Evolutionary conservation across 1,140 invertebrate species (phyloP).

Genomic region (Ceratosolen solmsi): DNA sequence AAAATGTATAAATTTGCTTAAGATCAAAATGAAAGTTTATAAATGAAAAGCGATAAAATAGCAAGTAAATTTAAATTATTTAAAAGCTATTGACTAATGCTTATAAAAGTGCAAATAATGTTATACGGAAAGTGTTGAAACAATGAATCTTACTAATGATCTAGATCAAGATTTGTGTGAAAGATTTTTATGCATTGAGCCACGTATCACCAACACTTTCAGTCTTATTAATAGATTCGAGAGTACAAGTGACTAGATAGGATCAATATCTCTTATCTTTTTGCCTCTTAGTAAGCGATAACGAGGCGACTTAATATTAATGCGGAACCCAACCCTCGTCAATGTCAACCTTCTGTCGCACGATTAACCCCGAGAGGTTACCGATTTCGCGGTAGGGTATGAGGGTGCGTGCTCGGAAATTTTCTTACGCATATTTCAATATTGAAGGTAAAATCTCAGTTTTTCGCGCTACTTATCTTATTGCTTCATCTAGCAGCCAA

Average conservation of each 20-base stretch:
- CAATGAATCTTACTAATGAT: neutral
- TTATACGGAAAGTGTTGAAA: neutral
- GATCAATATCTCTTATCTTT: neutral
- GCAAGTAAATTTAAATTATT: too few species aligned
- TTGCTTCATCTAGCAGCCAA: constrained; percentile 17
- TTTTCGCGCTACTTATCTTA: neutral
- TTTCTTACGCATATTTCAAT: constrained; percentile 17
- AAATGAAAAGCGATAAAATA: too few species aligned
- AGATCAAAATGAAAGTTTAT: too few species aligned
- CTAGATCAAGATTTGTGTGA: constrained; percentile 7
- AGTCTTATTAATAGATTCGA: constrained; percentile 54
- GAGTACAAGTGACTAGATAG: neutral
- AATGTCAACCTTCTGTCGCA: constrained; percentile 36
- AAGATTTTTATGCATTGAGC: constrained; percentile 12
- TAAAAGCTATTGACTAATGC: too few species aligned
- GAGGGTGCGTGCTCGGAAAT: constrained; percentile 30
- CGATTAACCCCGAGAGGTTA: constrained; percentile 46
- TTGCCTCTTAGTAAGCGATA: constrained; percentile 38
- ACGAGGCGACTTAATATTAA: constrained; percentile 52
- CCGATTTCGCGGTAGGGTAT: neutral
- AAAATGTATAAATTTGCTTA: too few species aligned
- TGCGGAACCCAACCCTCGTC: constrained; percentile 41
- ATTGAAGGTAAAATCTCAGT: neutral
- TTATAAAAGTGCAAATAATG: too few species aligned
- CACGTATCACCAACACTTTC: constrained; percentile 24